Evolutionary conservation across 2,888 invertebrate species (phyloP), one percentile per base, ranked within the genome.

Genomic region (Cordilura impudica): DNA sequence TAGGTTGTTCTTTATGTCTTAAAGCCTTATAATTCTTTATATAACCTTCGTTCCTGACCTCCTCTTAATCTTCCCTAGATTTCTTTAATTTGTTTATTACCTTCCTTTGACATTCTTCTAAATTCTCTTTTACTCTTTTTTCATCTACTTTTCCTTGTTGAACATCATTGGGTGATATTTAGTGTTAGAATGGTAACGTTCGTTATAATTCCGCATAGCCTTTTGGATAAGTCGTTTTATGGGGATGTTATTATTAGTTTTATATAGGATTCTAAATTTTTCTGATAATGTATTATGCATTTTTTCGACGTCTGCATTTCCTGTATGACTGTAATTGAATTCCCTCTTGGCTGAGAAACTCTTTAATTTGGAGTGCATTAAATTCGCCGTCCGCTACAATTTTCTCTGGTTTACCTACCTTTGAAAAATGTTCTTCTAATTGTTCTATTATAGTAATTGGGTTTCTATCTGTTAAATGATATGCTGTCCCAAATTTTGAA

Each of bases 281-380:
- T 61, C 66, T 8, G 66, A 53, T 19, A 69, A 19, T 19, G 72
- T 67, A 39, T 67, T 81, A 21, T 74, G 77, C 2, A 82, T 60
- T 23, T 75, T 60, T 71, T 81, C 82, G 51, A 81, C 53, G 29
- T 82, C 81, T 45, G 80, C 71, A 72, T 81, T 78, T 21, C 76
- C 78, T 21, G 77, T 79, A 35, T 77, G 79, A 63, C 67, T 80
- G 43, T 49, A 82, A 60, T 72, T 81, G 39, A 31, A 75, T 74
- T 10, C 51, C 31, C 49, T 81, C 75, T 19, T 77, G 70, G 39
- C 61, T 70, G 51, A 75, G 23, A 58, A 70, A 79, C 51, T 77
- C 75, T 60, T 72, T 76, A 31, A 81, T 72, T 53, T 58, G 70
- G 35, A 65, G 21, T 26, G 65, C 69, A 45, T 76, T 82, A 35